A percentile compares a stretch with the other conserved stretches of the same genome.
These are phyloP conservation scores for Prionailurus viverrinus DNA, from an alignment of 2,113 vertebrate genomes.

Conservation along the genomic window DNA sequence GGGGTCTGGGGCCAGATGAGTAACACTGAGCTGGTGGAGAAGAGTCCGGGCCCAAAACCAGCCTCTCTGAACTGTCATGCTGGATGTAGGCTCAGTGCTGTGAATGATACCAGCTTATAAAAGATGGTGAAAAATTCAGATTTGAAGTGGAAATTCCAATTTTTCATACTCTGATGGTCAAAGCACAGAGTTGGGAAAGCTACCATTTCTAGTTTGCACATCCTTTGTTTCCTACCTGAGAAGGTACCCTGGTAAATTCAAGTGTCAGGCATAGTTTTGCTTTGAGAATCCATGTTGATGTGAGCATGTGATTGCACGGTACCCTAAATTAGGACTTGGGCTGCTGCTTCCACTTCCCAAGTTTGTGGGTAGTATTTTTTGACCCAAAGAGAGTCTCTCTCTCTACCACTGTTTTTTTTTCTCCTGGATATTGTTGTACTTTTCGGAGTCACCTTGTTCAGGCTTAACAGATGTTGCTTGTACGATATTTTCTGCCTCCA, in stretches of 20 bases:
- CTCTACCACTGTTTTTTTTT: not conserved
- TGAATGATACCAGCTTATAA: not conserved
- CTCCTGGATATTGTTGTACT: not conserved
- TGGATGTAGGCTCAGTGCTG: not conserved
- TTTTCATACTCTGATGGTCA: not conserved
- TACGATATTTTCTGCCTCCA: not conserved
- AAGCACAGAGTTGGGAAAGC: not conserved
- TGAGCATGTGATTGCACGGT: not conserved
- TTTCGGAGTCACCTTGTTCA: not conserved
- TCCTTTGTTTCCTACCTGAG: not conserved
- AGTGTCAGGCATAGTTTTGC: not conserved
- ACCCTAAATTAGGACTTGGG: not conserved
- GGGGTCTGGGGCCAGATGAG: not conserved
- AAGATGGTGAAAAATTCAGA: not conserved
- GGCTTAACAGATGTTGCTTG: not conserved
- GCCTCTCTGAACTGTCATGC: not conserved
- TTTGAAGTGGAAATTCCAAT: not conserved
- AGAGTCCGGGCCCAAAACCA: not conserved
- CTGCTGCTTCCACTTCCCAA: not conserved
- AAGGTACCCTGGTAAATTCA: not conserved
- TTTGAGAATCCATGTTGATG: not conserved
- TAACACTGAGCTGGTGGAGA: not conserved
- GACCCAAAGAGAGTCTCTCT: not conserved
- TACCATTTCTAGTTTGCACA: not conserved
- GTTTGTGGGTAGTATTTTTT: not conserved